Evolutionary conservation across 1,140 invertebrate genomes (phyloP).

Genomic region (Drosophila serrata): DNA sequence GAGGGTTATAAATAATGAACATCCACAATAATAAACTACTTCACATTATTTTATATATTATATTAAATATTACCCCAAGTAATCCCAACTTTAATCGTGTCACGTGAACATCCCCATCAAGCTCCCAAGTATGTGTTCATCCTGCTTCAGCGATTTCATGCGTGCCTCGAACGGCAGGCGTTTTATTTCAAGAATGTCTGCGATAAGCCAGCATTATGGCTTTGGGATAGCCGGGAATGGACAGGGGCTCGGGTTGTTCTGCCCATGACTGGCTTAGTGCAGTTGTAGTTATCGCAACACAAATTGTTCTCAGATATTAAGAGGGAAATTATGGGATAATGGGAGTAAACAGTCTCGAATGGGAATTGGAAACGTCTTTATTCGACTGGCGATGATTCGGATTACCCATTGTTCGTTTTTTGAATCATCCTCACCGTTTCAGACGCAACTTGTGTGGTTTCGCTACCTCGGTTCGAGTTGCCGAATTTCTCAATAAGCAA

Average conservation of each 20-base stretch:
- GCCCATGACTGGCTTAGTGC: conserved; percentile 34
- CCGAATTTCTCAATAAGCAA: conserved; percentile 27
- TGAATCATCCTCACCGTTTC: conserved; percentile 25
- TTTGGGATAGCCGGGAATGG: conserved; percentile 31
- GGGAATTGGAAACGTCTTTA: conserved; percentile 35
- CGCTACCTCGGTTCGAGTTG: conserved; percentile 16
- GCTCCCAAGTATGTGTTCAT: conserved; percentile 20
- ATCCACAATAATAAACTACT: background rate
- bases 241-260: conserved; percentile 1
- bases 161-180: conserved; percentile 48
- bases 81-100: conserved; percentile 1
- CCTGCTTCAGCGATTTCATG: conserved; percentile 50
- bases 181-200: conserved; percentile 57
- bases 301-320: conserved; percentile 45
- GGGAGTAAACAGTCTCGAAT: conserved; percentile 13
- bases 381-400: conserved; percentile 36
- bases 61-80: background rate
- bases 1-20: too few species aligned
- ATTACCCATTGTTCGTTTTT: conserved; percentile 43
- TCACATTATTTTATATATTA: background rate
- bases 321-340: conserved; percentile 40
- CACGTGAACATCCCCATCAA: conserved; percentile 28
- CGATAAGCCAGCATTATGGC: conserved; percentile 69
- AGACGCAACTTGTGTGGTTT: conserved; percentile 50
- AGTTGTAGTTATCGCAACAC: conserved; percentile 20